phyloP scores from a whole-genome alignment of 92 coral and sea anemone species.

The Diadumene lineata region DNA sequence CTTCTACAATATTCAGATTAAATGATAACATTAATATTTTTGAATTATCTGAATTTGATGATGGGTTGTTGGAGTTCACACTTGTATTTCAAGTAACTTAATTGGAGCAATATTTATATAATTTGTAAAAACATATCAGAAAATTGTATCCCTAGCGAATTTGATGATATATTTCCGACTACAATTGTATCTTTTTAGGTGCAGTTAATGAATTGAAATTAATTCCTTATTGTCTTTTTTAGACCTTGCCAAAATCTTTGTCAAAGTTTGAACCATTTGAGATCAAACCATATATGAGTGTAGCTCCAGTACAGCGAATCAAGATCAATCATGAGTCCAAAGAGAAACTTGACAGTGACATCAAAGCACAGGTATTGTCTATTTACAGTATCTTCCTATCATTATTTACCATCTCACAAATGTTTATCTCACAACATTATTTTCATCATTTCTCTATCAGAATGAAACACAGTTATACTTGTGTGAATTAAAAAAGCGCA shows the following conservation, averaged over 20 bases:
- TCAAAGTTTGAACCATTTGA: conserved; percentile 84
- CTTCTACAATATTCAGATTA: no score
- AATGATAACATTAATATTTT: no score
- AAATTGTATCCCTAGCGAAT: no score
- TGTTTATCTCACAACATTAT: background rate
- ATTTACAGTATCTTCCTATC: background rate
- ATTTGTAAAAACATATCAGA: no score
- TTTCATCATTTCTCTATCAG: conserved; percentile 24
- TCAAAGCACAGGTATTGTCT: conserved; percentile 61
- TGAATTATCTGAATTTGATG: no score
- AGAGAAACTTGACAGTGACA: conserved; percentile 38
- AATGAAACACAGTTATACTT: conserved; percentile 33
- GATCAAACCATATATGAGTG: conserved; percentile 63
- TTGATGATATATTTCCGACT: no score
- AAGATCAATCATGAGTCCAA: conserved; percentile 43
- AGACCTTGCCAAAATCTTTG: conserved; percentile 58
- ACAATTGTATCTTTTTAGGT: no score
- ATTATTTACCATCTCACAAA: no score
- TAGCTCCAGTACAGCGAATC: conserved; percentile 61
- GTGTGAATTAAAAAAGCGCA: conserved; percentile 51
- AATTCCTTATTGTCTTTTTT: background rate
- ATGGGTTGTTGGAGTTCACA: no score
- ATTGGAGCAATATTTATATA: no score
- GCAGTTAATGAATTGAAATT: no score
- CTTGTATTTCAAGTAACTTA: no score